phyloP scores from a whole-genome alignment of 92 coral and sea anemone species.

The Siderastrea siderea region DNA sequence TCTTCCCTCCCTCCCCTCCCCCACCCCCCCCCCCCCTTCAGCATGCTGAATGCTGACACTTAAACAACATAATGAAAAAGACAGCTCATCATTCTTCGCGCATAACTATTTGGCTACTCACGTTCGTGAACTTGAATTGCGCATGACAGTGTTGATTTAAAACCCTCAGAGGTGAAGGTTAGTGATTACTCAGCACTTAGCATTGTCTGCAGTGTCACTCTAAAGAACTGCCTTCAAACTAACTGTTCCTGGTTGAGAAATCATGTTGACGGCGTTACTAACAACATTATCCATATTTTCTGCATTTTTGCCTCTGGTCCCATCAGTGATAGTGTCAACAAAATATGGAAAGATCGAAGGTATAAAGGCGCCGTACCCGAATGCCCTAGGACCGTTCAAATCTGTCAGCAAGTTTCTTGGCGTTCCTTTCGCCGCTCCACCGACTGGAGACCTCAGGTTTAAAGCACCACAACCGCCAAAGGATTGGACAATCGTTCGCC shows the following conservation, averaged over 20 bases:
- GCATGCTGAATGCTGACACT: too few species aligned
- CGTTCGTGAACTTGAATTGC: too few species aligned
- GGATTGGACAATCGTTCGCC: constrained; percentile 38
- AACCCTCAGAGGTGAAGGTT: too few species aligned
- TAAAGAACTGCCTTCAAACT: too few species aligned
- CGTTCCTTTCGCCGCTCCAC: constrained; percentile 64
- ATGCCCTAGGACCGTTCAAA: background rate
- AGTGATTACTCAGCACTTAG: too few species aligned
- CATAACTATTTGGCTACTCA: too few species aligned
- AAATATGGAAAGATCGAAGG: constrained; percentile 10
- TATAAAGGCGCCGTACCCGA: background rate
- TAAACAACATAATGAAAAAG: too few species aligned
- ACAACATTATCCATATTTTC: background rate
- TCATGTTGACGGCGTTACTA: background rate
- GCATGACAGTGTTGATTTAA: too few species aligned
- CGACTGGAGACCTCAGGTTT: constrained; percentile 45
- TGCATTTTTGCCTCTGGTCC: background rate
- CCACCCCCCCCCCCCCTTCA: too few species aligned
- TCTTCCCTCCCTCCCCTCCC: too few species aligned
- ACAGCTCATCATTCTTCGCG: too few species aligned
- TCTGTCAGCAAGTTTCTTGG: constrained; percentile 59
- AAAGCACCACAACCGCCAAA: constrained; percentile 54
- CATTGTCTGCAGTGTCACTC: too few species aligned
- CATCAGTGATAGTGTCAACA: background rate
- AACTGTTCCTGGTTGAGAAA: background rate